Evolutionary conservation across 2,113 vertebrate genomes (phyloP).

Genomic region (Macquaria ambigua): DNA sequence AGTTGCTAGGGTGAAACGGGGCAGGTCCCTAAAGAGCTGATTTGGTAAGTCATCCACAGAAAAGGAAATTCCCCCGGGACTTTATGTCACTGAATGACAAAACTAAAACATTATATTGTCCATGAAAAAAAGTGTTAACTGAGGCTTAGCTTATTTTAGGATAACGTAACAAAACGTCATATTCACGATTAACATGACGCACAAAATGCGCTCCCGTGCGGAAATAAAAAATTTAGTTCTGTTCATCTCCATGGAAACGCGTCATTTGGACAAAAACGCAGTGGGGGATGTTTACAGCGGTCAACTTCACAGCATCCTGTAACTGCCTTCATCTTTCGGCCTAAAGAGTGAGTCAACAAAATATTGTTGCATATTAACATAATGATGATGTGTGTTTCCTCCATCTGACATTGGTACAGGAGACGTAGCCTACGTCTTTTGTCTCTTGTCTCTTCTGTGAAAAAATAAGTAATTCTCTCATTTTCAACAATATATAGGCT

Average conservation of each 20-base stretch:
- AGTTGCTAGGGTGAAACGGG: slow-evolving; percentile 88
- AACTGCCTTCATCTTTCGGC: neutral
- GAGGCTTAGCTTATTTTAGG: neutral
- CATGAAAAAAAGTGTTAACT: slow-evolving; percentile 1
- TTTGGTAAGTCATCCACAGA: slow-evolving; percentile 86
- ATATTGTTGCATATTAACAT: too few species aligned
- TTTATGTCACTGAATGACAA: slow-evolving; percentile 85
- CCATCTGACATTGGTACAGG: too few species aligned
- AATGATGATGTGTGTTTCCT: too few species aligned
- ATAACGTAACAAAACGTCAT: neutral
- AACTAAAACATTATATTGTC: slow-evolving; percentile 14
- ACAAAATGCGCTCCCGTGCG: neutral
- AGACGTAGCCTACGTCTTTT: too few species aligned
- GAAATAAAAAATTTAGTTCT: neutral
- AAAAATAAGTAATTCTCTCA: too few species aligned
- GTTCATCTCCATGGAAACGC: slow-evolving; percentile 51
- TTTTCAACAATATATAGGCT: neutral
- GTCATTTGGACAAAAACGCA: slow-evolving; percentile 16
- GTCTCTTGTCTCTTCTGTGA: too few species aligned
- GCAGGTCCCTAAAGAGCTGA: slow-evolving; percentile 81
- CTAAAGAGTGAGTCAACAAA: neutral
- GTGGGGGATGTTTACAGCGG: neutral
- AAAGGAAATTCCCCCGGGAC: slow-evolving; percentile 84
- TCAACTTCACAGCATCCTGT: neutral
- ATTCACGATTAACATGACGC: neutral